phyloP scores from a whole-genome alignment of 2,888 invertebrate species.

The Habrosyne pyritoides region DNA sequence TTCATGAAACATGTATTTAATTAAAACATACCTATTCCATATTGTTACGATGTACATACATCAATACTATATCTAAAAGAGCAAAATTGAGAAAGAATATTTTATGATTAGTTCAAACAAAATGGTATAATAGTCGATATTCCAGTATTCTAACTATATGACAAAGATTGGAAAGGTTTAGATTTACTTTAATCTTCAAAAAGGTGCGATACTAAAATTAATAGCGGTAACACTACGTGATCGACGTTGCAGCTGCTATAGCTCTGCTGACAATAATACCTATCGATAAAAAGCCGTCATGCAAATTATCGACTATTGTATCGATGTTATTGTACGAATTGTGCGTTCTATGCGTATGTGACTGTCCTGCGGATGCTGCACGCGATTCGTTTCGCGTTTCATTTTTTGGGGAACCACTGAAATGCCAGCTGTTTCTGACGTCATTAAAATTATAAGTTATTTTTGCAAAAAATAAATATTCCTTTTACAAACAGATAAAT shows the following conservation, averaged over 20 bases:
- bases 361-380: constrained; percentile 63
- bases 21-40: too few species aligned
- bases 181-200: neutral
- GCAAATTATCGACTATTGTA: constrained; percentile 80
- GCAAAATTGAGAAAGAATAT: too few species aligned
- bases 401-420: constrained; percentile 62
- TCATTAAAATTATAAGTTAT: constrained; percentile 11
- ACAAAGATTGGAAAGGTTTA: neutral
- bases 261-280: constrained; percentile 58
- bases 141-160: too few species aligned
- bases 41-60: too few species aligned
- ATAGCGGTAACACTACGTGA: constrained; percentile 4
- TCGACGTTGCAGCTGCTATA: constrained; percentile 63
- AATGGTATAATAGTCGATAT: too few species aligned
- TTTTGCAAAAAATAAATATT: neutral
- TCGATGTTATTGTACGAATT: constrained; percentile 49
- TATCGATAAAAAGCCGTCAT: constrained; percentile 80
- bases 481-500: neutral
- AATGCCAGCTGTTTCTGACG: constrained; percentile 64
- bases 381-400: constrained; percentile 67
- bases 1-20: too few species aligned
- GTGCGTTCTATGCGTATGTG: constrained; percentile 57
- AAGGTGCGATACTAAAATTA: neutral
- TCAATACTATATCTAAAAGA: too few species aligned
- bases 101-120: too few species aligned